These are phyloP conservation scores for Podarcis cretensis DNA, from an alignment of 2,113 vertebrate species.

Conservation along the genomic window DNA sequence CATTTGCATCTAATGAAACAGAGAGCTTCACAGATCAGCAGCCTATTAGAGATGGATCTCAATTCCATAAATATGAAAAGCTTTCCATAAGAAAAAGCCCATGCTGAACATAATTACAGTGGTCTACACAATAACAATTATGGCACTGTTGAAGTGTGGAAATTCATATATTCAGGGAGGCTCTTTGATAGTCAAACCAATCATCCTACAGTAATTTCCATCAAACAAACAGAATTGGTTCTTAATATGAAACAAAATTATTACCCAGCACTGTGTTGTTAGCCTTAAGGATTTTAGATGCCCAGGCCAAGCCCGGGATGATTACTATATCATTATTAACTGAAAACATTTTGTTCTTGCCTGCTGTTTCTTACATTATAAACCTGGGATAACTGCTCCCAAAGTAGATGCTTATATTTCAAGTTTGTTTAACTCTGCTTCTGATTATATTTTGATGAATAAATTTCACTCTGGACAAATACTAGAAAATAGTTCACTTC, in stretches of 20 bases:
- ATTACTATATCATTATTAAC: slow-evolving; percentile 20
- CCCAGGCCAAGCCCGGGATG: neutral
- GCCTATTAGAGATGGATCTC: neutral
- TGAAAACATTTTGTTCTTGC: slow-evolving; percentile 24
- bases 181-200: neutral
- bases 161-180: neutral
- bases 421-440: neutral
- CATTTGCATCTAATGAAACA: neutral
- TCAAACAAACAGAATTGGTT: neutral
- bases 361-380: slow-evolving; percentile 23
- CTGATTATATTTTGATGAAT: neutral
- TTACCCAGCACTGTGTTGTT: slow-evolving; percentile 11
- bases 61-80: neutral
- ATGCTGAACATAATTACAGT: slow-evolving; percentile 12
- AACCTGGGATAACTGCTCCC: slow-evolving; percentile 18
- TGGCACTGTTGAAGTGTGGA: slow-evolving; percentile 4
- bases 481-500: neutral
- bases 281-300: neutral
- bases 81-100: neutral
- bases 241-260: neutral
- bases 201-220: neutral
- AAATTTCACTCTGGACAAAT: neutral
- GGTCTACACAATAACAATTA: slow-evolving; percentile 28
- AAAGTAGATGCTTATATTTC: neutral
- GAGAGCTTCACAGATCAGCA: neutral